Evolutionary conservation across 2,797 vertebrate genomes (phyloP), one percentile per base, ranked within the genome.

Genomic region (Hephaestus fuliginosus): DNA sequence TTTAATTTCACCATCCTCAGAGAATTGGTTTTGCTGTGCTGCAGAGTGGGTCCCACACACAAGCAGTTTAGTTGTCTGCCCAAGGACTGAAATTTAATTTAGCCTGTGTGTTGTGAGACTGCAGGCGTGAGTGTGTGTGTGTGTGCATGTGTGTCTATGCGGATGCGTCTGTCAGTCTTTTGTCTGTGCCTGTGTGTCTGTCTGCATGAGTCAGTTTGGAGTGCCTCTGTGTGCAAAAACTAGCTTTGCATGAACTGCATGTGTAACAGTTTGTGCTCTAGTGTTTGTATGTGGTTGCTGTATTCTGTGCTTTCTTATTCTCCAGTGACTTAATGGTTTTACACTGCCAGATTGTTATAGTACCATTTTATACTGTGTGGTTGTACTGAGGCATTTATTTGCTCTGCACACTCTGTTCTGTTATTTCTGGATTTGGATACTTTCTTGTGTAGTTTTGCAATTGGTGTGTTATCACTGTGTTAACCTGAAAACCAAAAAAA

Each of bases 71-170:
- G 95, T 91, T 89, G 92, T 92, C 93, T 91, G 93, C 93, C 93
- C 92, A 92, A 93, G 94, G 93, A 95, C 93, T 90, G 84, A 93
- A 95, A 95, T 96, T 95, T 94, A 95, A 96, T 96, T 95, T 94
- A 90, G 89, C 80, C 72, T 63, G 76, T 88, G 80, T 86, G 81
- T 63, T 69, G 80, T 70, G 69, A 46, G 81, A 87, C 79, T 80
- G 78, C 41, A 78, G 65, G 55, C 74, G 36, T 41, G 17, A 43
- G 36, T 46, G 49, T 75, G 56, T 39, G 49, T 62, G 18, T 61
- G 22, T 62, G 62, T 78, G 30, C 51, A 20, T n/a, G 20, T n/a
- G 14, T 76, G 66, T 44, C 17, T 39, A 4, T 15, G 51, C 3
- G 25, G 17, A 30, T 84, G 64, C 56, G 43, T 79, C 65, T 77